A percentile compares a stretch with the other conserved stretches of the same genome.
Conservation (phyloP, 2,888 invertebrate species). For the Sarcophaga rosellei region DNA sequence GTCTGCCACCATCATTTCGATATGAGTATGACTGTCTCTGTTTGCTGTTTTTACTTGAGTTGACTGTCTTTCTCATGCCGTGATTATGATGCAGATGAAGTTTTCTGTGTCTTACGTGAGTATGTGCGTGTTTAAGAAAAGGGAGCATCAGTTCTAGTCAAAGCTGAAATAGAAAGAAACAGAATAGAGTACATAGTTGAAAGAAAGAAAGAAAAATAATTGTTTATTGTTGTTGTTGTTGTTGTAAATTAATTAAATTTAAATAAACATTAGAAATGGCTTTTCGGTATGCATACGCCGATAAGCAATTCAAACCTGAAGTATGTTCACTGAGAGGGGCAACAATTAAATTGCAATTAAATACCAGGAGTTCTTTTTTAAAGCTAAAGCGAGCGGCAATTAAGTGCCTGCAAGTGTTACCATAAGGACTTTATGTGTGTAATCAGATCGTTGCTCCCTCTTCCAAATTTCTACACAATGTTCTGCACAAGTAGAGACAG, state of each 20-base stretch:
- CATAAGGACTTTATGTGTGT: too few relatives aligned
- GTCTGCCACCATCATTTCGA: not conserved
- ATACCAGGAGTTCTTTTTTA: too few relatives aligned
- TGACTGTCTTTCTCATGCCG: not conserved
- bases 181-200: conserved; percentile 14
- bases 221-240: conserved; percentile 30
- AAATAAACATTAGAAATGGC: conserved; percentile 4
- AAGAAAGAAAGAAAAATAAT: not conserved
- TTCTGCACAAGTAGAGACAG: too few relatives aligned
- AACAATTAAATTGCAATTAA: not conserved
- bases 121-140: conserved; percentile 9
- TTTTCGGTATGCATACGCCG: not conserved
- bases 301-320: not conserved
- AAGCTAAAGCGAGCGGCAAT: too few relatives aligned
- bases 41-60: not conserved
- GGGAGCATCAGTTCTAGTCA: not conserved
- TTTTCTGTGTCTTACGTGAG: too few relatives aligned
- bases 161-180: not conserved
- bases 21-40: not conserved
- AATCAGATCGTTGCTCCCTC: too few relatives aligned
- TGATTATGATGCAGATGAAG: conserved; percentile 52
- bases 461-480: too few relatives aligned
- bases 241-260: conserved; percentile 44
- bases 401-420: too few relatives aligned
- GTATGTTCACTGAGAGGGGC: conserved; percentile 3